These are phyloP conservation scores for Leucozona laternaria DNA, from an alignment of 2,888 invertebrate species.

Conservation along the genomic window DNA sequence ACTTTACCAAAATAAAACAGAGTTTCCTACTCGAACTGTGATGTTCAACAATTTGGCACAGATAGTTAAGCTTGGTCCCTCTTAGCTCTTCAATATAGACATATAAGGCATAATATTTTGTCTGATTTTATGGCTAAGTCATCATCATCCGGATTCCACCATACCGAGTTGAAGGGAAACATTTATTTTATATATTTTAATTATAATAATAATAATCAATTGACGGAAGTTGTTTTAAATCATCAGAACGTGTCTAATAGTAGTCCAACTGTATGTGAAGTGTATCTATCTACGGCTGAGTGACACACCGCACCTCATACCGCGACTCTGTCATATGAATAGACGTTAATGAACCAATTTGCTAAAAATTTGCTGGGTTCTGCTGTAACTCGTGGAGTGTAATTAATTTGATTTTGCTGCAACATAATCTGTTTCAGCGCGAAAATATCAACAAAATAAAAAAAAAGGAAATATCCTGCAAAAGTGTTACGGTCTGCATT, in stretches of 20 bases:
- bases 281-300: neutral
- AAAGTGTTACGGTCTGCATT: neutral
- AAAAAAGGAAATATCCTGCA: conserved; percentile 25
- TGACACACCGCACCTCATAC: neutral
- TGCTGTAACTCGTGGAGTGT: conserved; percentile 11
- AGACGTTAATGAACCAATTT: conserved; percentile 21
- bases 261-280: neutral
- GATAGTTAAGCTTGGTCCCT: neutral
- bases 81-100: neutral
- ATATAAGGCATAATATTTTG: neutral
- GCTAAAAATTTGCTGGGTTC: neutral
- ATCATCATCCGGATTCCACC: conserved; percentile 36
- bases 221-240: conserved; percentile 35
- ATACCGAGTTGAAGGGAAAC: conserved; percentile 32
- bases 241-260: conserved; percentile 26
- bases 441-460: neutral
- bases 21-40: neutral
- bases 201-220: conserved; percentile 57
- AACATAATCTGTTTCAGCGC: conserved; percentile 2
- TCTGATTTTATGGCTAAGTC: conserved; percentile 39
- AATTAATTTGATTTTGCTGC: conserved; percentile 28
- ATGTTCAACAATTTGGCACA: too few species aligned
- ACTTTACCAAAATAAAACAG: neutral
- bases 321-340: neutral
- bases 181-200: conserved; percentile 37